Evolutionary conservation across 2,797 vertebrate genomes (phyloP).

Genomic region (Myotis myotis): DNA sequence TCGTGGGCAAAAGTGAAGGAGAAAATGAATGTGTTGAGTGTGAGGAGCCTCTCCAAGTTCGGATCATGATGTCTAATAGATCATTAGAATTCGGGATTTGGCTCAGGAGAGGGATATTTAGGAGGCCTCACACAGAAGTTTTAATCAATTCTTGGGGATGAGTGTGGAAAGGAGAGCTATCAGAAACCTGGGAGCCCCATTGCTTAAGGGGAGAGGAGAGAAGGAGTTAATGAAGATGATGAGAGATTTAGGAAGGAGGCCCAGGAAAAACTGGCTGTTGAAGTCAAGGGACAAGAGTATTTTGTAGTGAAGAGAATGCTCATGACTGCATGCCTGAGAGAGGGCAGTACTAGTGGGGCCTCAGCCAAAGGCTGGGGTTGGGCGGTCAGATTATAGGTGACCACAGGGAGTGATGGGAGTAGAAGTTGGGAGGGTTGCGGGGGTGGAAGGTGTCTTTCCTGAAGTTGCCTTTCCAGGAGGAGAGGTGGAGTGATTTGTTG

Average conservation of each 20-base stretch:
- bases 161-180: background rate
- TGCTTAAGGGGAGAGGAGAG: background rate
- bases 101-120: background rate
- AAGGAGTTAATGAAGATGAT: background rate
- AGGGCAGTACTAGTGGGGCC: background rate
- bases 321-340: background rate
- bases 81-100: background rate
- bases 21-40: background rate
- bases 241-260: background rate
- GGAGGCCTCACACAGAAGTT: background rate
- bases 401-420: background rate
- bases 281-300: background rate
- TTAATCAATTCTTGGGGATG: background rate
- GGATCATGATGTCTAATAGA: background rate
- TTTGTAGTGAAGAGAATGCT: background rate
- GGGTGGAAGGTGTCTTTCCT: background rate
- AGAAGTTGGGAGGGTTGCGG: background rate
- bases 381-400: background rate
- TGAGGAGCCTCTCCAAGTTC: background rate
- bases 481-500: background rate
- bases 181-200: background rate
- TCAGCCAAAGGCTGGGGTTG: background rate
- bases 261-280: background rate
- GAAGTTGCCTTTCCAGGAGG: background rate
- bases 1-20: background rate